Evolutionary conservation across 2,888 invertebrate genomes (phyloP), one percentile per base, ranked within the genome.

Genomic region (Cactoblastis cactorum): DNA sequence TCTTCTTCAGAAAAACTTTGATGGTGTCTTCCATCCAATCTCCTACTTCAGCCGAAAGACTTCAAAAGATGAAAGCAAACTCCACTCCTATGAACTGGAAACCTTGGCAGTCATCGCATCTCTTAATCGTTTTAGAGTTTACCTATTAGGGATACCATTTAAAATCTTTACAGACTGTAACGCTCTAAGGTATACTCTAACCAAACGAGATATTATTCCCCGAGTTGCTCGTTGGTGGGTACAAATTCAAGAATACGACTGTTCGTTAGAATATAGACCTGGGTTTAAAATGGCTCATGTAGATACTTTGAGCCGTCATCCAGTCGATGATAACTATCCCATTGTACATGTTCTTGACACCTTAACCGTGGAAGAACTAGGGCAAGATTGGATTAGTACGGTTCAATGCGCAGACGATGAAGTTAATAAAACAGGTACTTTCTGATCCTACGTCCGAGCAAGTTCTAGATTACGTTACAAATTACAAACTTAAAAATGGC

Each of bases 301-400:
- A n/a, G n/a, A n/a, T n/a, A n/a, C n/a, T n/a, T n/a, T n/a, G n/a
- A n/a, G 38, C n/a, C 1, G 38, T 18, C 5, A 19, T 9, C 2
- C 12, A 3, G 34, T 12, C 3, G 12, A 22, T 22, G 5, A 5
- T n/a, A n/a, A n/a, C n/a, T n/a, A n/a, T n/a, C n/a, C n/a, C n/a
- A n/a, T n/a, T n/a, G n/a, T n/a, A n/a, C n/a, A n/a, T n/a, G n/a
- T n/a, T n/a, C n/a, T n/a, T n/a, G n/a, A n/a, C n/a, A n/a, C n/a
- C n/a, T n/a, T n/a, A n/a, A n/a, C n/a, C n/a, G n/a, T n/a, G 3
- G 22, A 22, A 3, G 5, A 22, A 22, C 5, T 22, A 4, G 22
- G 15, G 6, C 52, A 56, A 17, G 55, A 60, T 22, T 60, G 60
- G 59, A 47, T 60, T 12, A 3, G 47, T 0, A 57, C 56, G 5